These are phyloP conservation scores for Coregonus sp. DNA, from an alignment of 2,797 vertebrate genomes.

Conservation along the genomic window DNA sequence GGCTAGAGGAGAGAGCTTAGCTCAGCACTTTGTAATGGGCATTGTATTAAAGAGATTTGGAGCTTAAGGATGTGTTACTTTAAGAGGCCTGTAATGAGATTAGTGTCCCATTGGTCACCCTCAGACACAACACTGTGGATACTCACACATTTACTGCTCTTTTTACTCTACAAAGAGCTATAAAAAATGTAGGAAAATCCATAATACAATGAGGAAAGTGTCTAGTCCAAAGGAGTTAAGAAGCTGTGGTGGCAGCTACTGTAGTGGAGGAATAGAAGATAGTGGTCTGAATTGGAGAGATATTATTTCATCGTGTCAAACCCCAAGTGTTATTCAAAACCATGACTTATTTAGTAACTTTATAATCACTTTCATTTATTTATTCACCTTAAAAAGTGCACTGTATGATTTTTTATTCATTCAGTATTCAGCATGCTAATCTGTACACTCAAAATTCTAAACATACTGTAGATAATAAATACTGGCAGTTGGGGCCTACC, in stretches of 20 bases:
- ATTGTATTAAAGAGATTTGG: conserved; percentile 75
- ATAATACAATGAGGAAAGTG: background rate
- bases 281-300: background rate
- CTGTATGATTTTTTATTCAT: background rate
- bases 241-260: background rate
- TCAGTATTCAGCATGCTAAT: background rate
- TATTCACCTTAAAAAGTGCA: background rate
- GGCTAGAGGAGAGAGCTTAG: conserved; percentile 56
- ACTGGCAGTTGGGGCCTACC: background rate
- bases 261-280: background rate
- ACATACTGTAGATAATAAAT: background rate
- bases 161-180: background rate
- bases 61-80: conserved; percentile 67
- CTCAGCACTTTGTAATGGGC: conserved; percentile 77
- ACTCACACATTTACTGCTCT: background rate
- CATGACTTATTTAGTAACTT: background rate
- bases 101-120: conserved; percentile 42
- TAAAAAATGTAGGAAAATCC: background rate
- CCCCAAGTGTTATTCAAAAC: background rate
- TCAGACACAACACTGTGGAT: background rate
- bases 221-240: background rate
- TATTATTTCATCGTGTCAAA: background rate
- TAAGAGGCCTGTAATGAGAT: conserved; percentile 63
- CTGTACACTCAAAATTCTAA: background rate
- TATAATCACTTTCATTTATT: background rate